These are phyloP conservation scores for Xenus cinereus DNA, from an alignment of 2,113 vertebrate species.

Conservation along the genomic window DNA sequence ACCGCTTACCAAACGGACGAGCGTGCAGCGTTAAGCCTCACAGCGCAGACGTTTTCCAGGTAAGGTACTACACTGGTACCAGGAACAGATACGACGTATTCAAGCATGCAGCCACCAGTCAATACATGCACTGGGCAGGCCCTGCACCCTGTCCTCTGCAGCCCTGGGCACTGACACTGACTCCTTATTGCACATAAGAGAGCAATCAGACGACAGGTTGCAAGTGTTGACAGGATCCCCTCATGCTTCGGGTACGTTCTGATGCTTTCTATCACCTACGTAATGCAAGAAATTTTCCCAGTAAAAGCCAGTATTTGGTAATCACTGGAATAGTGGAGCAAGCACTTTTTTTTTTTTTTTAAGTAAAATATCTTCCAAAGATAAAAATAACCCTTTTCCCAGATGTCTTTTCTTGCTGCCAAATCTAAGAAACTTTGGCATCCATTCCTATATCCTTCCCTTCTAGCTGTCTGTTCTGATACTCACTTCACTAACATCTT, in stretches of 20 bases:
- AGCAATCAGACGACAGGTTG: neutral
- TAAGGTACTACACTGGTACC: accelerated
- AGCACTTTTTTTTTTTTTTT: neutral
- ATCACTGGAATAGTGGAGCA: neutral
- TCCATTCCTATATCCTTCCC: neutral
- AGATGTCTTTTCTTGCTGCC: neutral
- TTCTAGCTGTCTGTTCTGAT: neutral
- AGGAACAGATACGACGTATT: accelerated
- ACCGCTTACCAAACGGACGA: neutral
- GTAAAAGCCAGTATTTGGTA: neutral
- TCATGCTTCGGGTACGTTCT: accelerated
- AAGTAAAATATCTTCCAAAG: neutral
- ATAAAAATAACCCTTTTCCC: neutral
- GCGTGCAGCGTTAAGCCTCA: neutral
- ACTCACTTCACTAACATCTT: neutral
- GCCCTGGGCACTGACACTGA: neutral
- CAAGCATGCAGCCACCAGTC: neutral
- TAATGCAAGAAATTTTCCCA: neutral
- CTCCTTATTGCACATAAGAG: neutral
- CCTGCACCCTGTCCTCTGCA: accelerated
- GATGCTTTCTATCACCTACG: neutral
- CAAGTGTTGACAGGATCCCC: neutral
- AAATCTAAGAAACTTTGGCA: neutral
- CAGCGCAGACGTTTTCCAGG: neutral
- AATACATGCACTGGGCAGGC: neutral